These are phyloP conservation scores for Himalopsyche anomala DNA, from an alignment of 2,888 invertebrate species.

Conservation along the genomic window DNA sequence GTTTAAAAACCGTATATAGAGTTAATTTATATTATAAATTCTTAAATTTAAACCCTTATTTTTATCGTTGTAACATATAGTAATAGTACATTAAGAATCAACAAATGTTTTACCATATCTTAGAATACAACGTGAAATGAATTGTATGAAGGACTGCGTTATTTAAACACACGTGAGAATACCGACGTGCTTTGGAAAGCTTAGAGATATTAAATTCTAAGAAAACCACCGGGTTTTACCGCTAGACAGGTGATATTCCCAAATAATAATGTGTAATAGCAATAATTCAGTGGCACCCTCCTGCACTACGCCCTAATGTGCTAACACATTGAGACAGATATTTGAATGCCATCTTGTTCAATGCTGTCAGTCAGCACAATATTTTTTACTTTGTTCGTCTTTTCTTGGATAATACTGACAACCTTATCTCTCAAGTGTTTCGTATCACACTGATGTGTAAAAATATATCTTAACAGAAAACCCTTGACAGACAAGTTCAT, in stretches of 20 bases:
- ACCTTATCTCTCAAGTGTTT: too few relatives aligned
- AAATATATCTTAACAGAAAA: too few relatives aligned
- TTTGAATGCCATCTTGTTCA: too few relatives aligned
- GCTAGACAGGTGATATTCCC: slow-evolving; percentile 42
- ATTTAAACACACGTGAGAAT: slow-evolving; percentile 1
- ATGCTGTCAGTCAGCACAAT: too few relatives aligned
- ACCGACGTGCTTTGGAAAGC: not conserved
- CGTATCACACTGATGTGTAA: too few relatives aligned
- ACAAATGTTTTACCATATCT: not conserved
- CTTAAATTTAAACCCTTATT: not conserved
- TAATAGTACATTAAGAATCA: not conserved
- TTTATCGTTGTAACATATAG: not conserved
- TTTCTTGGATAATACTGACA: too few relatives aligned
- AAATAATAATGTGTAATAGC: slow-evolving; percentile 40
- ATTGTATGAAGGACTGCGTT: slow-evolving; percentile 4
- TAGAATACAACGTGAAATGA: not conserved
- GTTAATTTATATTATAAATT: too few relatives aligned
- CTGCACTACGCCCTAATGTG: slow-evolving; percentile 10
- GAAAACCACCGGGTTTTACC: slow-evolving; percentile 38
- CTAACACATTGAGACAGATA: not conserved
- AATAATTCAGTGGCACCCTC: slow-evolving; percentile 37
- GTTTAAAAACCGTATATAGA: too few relatives aligned
- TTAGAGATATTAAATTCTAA: slow-evolving; percentile 11
- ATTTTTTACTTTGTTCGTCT: too few relatives aligned
- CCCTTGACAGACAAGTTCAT: too few relatives aligned